Evolutionary conservation across 2,797 vertebrate genomes (phyloP).

Genomic region (Hydrolagus colliei): DNA sequence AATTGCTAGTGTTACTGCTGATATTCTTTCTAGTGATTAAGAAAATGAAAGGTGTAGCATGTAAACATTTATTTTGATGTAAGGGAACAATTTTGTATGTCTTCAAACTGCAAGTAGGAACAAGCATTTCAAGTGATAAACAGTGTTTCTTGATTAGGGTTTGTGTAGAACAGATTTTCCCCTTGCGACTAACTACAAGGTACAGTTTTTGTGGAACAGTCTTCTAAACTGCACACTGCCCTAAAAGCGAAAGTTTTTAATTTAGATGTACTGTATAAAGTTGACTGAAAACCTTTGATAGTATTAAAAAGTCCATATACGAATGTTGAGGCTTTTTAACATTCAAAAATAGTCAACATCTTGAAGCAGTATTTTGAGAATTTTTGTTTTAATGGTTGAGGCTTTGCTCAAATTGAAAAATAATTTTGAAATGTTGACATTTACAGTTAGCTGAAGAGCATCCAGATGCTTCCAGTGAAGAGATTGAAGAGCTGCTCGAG

Average conservation of each 20-base stretch:
- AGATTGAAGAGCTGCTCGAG: constrained; percentile 65
- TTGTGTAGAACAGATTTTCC: no score
- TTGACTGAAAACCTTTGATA: neutral
- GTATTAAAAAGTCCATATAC: neutral
- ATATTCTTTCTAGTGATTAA: neutral
- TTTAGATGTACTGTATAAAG: neutral
- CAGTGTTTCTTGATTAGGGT: no score
- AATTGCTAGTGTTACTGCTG: neutral
- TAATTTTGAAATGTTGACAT: constrained; percentile 9
- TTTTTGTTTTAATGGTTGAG: neutral
- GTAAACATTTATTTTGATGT: no score
- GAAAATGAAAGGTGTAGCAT: neutral
- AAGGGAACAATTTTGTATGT: no score
- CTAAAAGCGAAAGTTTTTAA: neutral
- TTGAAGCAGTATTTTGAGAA: neutral
- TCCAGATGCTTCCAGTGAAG: constrained; percentile 61
- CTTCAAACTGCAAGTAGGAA: no score
- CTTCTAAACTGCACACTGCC: no score
- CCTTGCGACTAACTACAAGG: no score
- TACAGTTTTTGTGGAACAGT: no score
- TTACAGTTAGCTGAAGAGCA: constrained; percentile 62
- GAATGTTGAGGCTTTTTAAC: neutral
- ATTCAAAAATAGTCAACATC: neutral
- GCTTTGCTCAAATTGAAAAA: neutral
- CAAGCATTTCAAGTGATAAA: no score